Evolutionary conservation across 2,888 invertebrate species (phyloP).

Genomic region (Nemotelus pantherinus): DNA sequence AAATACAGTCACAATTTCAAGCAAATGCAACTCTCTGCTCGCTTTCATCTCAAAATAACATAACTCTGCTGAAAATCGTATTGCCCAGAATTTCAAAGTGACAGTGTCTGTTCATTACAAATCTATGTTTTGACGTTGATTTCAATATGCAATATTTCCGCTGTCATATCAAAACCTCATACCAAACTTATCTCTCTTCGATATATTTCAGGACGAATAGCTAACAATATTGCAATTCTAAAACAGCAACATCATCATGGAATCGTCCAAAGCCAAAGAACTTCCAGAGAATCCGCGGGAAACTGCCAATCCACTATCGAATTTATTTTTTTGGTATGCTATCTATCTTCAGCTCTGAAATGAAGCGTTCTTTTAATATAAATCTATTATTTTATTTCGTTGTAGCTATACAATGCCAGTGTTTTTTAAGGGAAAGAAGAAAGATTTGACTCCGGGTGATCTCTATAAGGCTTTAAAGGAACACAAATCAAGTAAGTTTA

Average conservation of each 20-base stretch:
- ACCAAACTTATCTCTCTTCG: too few relatives aligned
- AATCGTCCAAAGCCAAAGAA: slow-evolving; percentile 22
- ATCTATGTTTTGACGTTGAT: too few relatives aligned
- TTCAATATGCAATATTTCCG: too few relatives aligned
- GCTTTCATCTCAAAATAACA: too few relatives aligned
- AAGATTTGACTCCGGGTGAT: slow-evolving; percentile 78
- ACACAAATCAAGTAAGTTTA: slow-evolving; percentile 72
- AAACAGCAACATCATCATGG: slow-evolving; percentile 2
- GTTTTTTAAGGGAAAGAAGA: slow-evolving; percentile 78
- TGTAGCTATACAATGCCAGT: slow-evolving; percentile 79
- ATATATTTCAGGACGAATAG: too few relatives aligned
- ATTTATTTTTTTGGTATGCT: slow-evolving; percentile 36
- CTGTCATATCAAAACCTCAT: too few relatives aligned
- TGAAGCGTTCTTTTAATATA: background rate
- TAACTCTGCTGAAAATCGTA: too few relatives aligned
- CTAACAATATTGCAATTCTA: too few relatives aligned
- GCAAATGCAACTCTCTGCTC: too few relatives aligned
- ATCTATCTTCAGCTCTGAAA: background rate
- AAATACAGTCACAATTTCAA: too few relatives aligned
- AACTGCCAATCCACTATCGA: slow-evolving; percentile 33
- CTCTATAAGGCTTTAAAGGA: slow-evolving; percentile 74
- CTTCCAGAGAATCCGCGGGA: slow-evolving; percentile 40
- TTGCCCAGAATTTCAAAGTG: too few relatives aligned
- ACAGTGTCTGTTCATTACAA: too few relatives aligned
- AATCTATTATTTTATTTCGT: background rate